Percentiles rank a stretch among this genome's conserved stretches.
These are phyloP conservation scores for Epinotia nisella DNA, from an alignment of 2,888 invertebrate species.

Conservation along the genomic window DNA sequence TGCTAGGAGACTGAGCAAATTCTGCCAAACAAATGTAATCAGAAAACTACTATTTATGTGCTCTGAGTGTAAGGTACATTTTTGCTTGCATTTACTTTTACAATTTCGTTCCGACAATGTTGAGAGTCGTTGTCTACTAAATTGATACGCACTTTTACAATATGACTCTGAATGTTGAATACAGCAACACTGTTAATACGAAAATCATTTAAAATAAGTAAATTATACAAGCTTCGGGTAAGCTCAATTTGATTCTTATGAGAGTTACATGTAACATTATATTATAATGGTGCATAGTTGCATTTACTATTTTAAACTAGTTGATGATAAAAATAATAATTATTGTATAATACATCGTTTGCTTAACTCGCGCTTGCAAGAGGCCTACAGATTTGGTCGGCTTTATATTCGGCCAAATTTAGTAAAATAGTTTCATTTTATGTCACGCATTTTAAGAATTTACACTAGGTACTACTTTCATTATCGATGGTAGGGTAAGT, in stretches of 20 bases:
- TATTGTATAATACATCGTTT: background rate
- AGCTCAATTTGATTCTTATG: constrained; percentile 57
- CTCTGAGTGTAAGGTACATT: no score
- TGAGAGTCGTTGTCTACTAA: background rate
- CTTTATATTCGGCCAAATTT: no score
- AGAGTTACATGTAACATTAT: constrained; percentile 29
- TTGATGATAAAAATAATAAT: constrained; percentile 14
- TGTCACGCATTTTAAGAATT: no score
- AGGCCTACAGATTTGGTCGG: background rate
- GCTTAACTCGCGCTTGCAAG: background rate
- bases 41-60: no score
- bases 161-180: background rate
- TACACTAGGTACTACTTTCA: no score
- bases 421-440: no score
- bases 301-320: constrained; percentile 37
- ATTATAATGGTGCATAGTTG: constrained; percentile 28
- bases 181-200: constrained; percentile 11
- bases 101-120: background rate
- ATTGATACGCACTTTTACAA: background rate
- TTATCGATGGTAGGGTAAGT: no score
- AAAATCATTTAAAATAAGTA: constrained; percentile 9
- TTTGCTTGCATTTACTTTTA: no score
- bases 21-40: no score
- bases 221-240: constrained; percentile 32
- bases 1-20: no score